These are phyloP conservation scores for Physeter macrocephalus DNA, from an alignment of 2,113 vertebrate genomes.

Conservation along the genomic window DNA sequence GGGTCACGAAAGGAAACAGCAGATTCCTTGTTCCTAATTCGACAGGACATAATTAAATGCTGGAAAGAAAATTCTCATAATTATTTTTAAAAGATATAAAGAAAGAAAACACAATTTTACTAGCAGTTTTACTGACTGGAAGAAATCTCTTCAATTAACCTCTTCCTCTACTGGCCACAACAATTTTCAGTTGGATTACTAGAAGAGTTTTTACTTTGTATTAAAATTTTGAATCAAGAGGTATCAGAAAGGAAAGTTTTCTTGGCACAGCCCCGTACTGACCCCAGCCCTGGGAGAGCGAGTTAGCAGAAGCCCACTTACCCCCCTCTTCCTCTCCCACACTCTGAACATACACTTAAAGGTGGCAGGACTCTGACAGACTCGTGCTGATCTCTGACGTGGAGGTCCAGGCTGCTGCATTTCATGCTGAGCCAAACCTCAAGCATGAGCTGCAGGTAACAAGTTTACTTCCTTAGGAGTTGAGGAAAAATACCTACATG, in stretches of 20 bases:
- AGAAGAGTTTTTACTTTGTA: not conserved
- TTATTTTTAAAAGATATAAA: not conserved
- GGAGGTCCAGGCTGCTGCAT: not conserved
- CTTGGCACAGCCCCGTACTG: no score
- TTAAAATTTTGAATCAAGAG: not conserved
- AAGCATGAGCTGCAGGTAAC: not conserved
- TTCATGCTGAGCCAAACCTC: not conserved
- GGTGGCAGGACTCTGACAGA: not conserved
- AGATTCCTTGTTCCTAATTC: not conserved
- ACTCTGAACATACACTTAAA: not conserved
- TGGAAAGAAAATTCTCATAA: not conserved
- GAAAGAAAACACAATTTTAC: not conserved
- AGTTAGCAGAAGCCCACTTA: not conserved
- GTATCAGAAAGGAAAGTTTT: not conserved
- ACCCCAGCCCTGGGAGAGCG: not conserved
- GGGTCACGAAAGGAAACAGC: not conserved
- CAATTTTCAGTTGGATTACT: not conserved
- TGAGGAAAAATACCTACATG: not conserved
- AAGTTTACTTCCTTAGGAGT: not conserved
- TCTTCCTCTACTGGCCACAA: not conserved
- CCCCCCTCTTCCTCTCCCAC: not conserved
- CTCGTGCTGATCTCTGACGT: not conserved
- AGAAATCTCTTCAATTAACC: not conserved
- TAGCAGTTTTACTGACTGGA: not conserved
- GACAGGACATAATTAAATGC: not conserved